Evolutionary conservation across 2,797 vertebrate genomes (phyloP).

Genomic region (Parambassis ranga): DNA sequence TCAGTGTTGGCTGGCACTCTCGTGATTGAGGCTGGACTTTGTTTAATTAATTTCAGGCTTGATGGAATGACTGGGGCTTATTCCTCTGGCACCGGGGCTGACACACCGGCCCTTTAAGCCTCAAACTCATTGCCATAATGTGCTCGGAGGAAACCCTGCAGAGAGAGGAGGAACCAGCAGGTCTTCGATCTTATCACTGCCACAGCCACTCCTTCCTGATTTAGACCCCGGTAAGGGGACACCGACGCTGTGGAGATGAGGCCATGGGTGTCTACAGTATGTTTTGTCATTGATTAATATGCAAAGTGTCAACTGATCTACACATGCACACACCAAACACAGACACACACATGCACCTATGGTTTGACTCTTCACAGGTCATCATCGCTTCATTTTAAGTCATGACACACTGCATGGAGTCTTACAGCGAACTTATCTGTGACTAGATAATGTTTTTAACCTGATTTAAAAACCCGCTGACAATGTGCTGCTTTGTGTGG

Average conservation of each 20-base stretch:
- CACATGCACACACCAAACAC: constrained; percentile 2
- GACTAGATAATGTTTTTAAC: background rate
- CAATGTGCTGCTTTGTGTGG: background rate
- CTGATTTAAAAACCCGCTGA: too few relatives aligned
- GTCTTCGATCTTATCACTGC: constrained; percentile 78
- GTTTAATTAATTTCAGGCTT: constrained; percentile 81
- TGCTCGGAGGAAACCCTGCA: constrained; percentile 66
- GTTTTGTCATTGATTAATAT: constrained; percentile 64
- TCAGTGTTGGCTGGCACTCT: constrained; percentile 50
- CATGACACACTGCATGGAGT: background rate
- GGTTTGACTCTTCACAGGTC: background rate
- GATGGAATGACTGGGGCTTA: constrained; percentile 77
- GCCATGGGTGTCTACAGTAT: constrained; percentile 20
- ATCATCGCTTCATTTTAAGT: background rate
- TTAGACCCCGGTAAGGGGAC: constrained; percentile 52
- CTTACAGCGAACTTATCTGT: background rate
- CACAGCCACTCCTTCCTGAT: constrained; percentile 60
- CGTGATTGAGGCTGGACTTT: constrained; percentile 61
- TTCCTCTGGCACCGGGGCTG: constrained; percentile 61
- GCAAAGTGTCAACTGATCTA: constrained; percentile 50
- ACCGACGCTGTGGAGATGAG: constrained; percentile 34
- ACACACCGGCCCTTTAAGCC: constrained; percentile 71
- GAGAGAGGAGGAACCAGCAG: constrained; percentile 67
- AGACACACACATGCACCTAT: background rate
- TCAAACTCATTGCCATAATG: constrained; percentile 82